These are phyloP conservation scores for Eurytoma adleriae DNA, from an alignment of 2,888 invertebrate genomes.

Conservation along the genomic window DNA sequence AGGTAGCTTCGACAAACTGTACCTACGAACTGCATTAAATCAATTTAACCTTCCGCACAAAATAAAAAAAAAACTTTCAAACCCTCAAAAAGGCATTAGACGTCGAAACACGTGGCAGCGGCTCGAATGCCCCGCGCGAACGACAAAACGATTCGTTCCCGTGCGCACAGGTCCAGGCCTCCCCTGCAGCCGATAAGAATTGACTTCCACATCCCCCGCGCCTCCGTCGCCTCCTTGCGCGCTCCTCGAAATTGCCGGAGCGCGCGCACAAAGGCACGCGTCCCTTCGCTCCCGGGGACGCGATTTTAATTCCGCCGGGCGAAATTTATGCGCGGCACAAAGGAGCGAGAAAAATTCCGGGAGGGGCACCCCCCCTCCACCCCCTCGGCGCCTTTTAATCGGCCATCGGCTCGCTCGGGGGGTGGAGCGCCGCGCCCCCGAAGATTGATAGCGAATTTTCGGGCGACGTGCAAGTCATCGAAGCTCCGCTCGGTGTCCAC, in stretches of 20 bases:
- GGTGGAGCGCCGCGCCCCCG: background rate
- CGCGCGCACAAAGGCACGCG: conserved; percentile 16
- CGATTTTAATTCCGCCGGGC: conserved; percentile 33
- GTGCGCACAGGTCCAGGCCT: background rate
- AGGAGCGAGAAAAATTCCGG: conserved; percentile 43
- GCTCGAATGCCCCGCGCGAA: conserved; percentile 6
- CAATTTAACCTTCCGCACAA: too few species aligned
- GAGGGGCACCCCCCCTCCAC: background rate
- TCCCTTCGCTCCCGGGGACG: conserved; percentile 2
- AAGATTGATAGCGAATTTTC: conserved; percentile 52
- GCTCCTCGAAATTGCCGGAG: conserved; percentile 25
- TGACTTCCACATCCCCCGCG: conserved; percentile 26
- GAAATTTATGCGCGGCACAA: conserved; percentile 2
- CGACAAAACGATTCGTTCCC: conserved; percentile 22
- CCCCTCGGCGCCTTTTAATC: conserved; percentile 40
- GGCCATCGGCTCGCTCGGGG: background rate
- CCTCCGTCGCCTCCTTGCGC: background rate
- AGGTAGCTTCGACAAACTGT: background rate
- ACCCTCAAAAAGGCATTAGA: background rate
- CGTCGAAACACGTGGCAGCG: background rate
- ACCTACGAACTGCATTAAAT: too few species aligned
- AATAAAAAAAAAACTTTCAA: too few species aligned
- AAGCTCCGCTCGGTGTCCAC: conserved; percentile 15
- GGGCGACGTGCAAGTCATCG: conserved; percentile 39
- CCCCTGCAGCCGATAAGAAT: conserved; percentile 32